Conservation (phyloP, 1,140 invertebrate species). For the Anastrepha obliqua region DNA sequence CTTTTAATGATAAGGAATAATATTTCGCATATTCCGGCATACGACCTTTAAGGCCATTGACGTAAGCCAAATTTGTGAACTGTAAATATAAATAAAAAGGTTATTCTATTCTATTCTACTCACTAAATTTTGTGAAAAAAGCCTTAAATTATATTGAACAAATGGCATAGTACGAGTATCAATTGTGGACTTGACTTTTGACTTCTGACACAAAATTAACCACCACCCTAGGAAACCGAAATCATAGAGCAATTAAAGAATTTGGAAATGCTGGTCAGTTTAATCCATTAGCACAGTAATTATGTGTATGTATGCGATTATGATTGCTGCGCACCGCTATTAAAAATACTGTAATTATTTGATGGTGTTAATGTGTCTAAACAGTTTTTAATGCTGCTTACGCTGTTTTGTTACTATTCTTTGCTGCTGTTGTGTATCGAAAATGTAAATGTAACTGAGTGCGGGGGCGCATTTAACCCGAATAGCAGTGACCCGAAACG, state of each 20-base stretch:
- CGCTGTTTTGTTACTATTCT: not conserved
- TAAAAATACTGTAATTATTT: slow-evolving; percentile 11
- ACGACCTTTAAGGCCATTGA: no score
- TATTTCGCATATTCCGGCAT: no score
- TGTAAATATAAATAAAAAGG: no score
- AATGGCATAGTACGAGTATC: no score
- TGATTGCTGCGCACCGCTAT: not conserved
- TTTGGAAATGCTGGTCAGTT: not conserved
- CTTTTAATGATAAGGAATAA: no score
- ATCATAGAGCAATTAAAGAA: not conserved
- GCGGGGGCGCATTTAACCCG: not conserved
- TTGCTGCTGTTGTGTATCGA: not conserved
- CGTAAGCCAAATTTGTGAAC: no score
- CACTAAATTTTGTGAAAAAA: no score
- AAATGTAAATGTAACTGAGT: not conserved
- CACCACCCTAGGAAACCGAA: not conserved
- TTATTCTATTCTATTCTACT: no score
- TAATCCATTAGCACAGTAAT: not conserved
- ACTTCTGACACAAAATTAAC: no score
- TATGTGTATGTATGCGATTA: not conserved
- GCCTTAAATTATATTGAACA: no score
- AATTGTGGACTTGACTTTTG: no score
- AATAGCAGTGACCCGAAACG: slow-evolving; percentile 24
- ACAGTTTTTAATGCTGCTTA: not conserved
- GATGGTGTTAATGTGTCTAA: slow-evolving; percentile 15